Base-by-base conservation (phyloP, 1,140 invertebrate genomes). In the Lutraria rhynchaena region DNA sequence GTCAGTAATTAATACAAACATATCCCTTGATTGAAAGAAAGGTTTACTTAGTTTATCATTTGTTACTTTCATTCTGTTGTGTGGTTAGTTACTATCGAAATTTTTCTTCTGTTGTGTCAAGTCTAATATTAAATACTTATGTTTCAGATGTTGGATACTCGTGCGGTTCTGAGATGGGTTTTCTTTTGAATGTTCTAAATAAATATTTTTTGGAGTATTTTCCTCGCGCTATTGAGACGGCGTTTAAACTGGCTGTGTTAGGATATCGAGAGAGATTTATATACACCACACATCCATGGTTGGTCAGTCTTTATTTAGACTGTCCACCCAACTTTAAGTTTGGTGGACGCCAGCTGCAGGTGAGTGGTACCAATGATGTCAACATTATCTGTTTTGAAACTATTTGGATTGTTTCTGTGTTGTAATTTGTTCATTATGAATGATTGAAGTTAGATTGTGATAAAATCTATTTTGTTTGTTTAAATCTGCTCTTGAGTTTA, bases 251-350 rank as follows among this genome's bases (percentile, higher is more conserved):
- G 27, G n/a, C 70, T 29, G 46, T 31, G 0, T 37, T 74, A 13
- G 87, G 85, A 11, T 89, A 86, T 73, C 60, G 31, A 65, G 88
- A 90, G 57, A 86, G 70, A 44, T 86, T 90, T 61, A 83, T 88
- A 13, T 90, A 90, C 70, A 90, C 87, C 1, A 90, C 89, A 9
- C 89, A 90, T 82, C 89, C 89, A 27, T 90, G 89, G 89, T 81
- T 90, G 31, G 84, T 89, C 70, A 85, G 84, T 65, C 58, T 90
- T 53, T 90, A 89, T 67, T n/a, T 90, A 19, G 81, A 90, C 58
- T 90, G 89, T 83, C 89, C 89, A 76, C 83, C 84, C 22, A 83
- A 88, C 65, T 37, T 88, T 0, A 44, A 85, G 29, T 71, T 88
- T 11, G 70, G 86, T 55, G 87, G 87, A 1, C 83, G 86, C 31